Conservation (phyloP, 2,113 vertebrate genomes). For the Corythaixoides concolor region DNA sequence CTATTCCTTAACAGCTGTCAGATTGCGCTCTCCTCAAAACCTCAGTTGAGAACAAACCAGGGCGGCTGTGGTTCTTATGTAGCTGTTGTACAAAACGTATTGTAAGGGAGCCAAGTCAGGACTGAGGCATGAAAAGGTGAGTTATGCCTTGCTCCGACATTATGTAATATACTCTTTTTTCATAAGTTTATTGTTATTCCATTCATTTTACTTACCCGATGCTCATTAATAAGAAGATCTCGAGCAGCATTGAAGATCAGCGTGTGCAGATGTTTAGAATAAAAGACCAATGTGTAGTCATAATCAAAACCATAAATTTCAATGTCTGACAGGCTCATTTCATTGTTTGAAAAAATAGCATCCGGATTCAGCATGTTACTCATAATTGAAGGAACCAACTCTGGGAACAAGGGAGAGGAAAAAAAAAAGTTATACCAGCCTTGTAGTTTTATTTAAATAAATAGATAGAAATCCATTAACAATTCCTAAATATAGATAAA, state of each 20-base stretch:
- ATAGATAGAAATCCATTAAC: background rate
- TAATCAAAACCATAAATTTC: constrained; percentile 99
- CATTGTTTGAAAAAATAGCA: constrained; percentile 97
- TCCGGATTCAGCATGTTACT: constrained; percentile 87
- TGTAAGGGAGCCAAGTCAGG: background rate
- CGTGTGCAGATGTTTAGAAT: constrained; percentile 92
- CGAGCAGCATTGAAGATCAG: constrained; percentile 94
- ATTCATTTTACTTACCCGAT: constrained; percentile 81
- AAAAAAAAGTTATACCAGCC: background rate
- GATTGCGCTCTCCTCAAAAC: background rate
- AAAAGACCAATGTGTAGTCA: constrained; percentile 96
- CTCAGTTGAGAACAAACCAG: background rate
- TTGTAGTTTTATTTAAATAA: background rate
- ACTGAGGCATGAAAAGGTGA: background rate
- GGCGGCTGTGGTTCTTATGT: background rate
- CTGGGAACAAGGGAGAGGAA: constrained; percentile 57
- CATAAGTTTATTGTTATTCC: background rate
- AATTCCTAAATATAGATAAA: background rate
- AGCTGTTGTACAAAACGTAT: background rate
- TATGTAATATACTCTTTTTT: background rate
- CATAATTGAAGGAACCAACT: constrained; percentile 83
- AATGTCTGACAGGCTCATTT: constrained; percentile 92
- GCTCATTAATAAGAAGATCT: constrained; percentile 92
- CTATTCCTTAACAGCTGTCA: background rate
- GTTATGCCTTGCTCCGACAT: background rate